Conservation (phyloP, 1,140 invertebrate species). For the Dysdera silvatica region DNA sequence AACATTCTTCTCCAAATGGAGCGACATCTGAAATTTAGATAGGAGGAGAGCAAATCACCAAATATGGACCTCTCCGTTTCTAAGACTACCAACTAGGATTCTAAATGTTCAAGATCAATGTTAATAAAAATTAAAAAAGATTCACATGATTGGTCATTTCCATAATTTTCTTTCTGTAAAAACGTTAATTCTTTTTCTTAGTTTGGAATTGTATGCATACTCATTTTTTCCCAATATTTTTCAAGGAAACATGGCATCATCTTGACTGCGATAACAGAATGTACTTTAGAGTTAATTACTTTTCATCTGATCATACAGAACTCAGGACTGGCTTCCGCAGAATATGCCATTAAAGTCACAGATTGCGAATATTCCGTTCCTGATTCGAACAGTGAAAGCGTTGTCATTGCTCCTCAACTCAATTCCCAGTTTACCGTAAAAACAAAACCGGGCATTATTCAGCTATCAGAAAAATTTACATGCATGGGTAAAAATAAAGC, state of each 20-base stretch:
- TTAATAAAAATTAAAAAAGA: too few species aligned
- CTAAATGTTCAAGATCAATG: too few species aligned
- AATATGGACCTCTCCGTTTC: too few species aligned
- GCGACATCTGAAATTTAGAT: too few species aligned
- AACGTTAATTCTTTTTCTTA: neutral
- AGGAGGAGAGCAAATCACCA: too few species aligned
- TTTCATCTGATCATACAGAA: slow-evolving; percentile 4
- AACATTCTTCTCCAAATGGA: too few species aligned
- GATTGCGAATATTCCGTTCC: slow-evolving; percentile 7
- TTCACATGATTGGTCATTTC: too few species aligned
- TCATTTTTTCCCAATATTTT: neutral
- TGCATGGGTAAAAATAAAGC: slow-evolving; percentile 3
- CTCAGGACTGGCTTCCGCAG: slow-evolving; percentile 3
- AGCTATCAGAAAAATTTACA: slow-evolving; percentile 6
- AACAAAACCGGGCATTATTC: neutral
- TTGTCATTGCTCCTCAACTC: slow-evolving; percentile 5
- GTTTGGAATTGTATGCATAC: neutral
- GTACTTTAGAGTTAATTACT: neutral
- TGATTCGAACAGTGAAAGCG: neutral
- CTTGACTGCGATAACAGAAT: neutral
- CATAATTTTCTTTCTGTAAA: neutral
- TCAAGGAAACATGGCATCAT: slow-evolving; percentile 6
- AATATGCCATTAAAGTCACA: neutral
- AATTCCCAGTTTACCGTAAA: neutral
- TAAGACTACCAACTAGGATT: too few species aligned